A percentile compares a stretch with the other conserved stretches of the same genome.
These are phyloP conservation scores for Nezara viridula DNA, from an alignment of 2,888 invertebrate genomes.

Conservation along the genomic window DNA sequence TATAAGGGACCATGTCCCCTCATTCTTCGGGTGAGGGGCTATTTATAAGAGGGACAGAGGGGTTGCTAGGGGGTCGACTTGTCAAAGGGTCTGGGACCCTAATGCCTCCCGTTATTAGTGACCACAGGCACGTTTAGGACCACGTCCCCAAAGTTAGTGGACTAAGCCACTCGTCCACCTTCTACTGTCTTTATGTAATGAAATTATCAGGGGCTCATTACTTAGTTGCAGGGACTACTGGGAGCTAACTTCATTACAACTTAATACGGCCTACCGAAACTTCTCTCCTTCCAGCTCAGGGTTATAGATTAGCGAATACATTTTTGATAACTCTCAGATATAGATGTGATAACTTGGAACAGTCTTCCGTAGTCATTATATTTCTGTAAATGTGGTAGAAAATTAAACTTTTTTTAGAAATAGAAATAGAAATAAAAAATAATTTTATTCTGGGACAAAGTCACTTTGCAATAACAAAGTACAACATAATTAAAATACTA, in stretches of 20 bases:
- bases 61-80: neutral
- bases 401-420: too few relatives aligned
- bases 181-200: slow-evolving; percentile 41
- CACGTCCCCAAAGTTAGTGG: neutral
- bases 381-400: too few relatives aligned
- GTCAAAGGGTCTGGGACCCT: slow-evolving; percentile 2
- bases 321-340: neutral
- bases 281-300: neutral
- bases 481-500: too few relatives aligned
- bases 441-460: too few relatives aligned
- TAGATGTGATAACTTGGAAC: neutral
- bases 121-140: slow-evolving; percentile 46
- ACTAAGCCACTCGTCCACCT: slow-evolving; percentile 16
- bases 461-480: too few relatives aligned
- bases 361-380: too few relatives aligned
- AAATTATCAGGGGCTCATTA: slow-evolving; percentile 43
- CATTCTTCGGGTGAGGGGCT: neutral
- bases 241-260: slow-evolving; percentile 17
- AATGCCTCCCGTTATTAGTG: slow-evolving; percentile 48
- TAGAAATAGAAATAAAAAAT: too few relatives aligned
- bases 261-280: neutral
- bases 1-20: neutral
- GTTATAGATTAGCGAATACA: slow-evolving; percentile 1
- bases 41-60: neutral
- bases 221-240: neutral